phyloP scores from a whole-genome alignment of 92 coral and sea anemone species.

The Phenganax stokvisi region DNA sequence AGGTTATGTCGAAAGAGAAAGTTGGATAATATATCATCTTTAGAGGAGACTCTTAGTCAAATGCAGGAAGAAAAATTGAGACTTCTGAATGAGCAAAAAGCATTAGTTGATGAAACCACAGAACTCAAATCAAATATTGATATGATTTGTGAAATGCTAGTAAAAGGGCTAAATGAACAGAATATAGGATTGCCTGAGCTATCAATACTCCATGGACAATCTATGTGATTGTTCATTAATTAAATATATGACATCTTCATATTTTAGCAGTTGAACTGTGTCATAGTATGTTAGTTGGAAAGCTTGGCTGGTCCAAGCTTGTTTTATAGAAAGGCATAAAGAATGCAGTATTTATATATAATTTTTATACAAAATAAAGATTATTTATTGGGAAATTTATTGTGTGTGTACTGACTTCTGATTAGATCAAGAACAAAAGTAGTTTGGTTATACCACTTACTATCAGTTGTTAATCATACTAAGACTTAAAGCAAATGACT shows the following conservation, averaged over 20 bases:
- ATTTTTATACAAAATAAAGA: conserved; percentile 2
- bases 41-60: conserved; percentile 54
- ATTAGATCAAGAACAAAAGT: not conserved
- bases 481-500: too few relatives aligned
- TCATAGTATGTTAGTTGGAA: not conserved
- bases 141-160: conserved; percentile 23
- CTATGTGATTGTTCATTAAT: conserved; percentile 3
- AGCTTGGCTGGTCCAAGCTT: conserved; percentile 18
- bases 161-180: conserved; percentile 22
- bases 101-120: conserved; percentile 61
- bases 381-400: conserved; percentile 1
- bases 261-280: conserved; percentile 15
- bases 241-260: not conserved
- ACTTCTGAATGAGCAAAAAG: conserved; percentile 58
- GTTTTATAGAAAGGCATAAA: not conserved
- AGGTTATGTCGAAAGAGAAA: conserved; percentile 90
- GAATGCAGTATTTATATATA: conserved; percentile 2
- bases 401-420: not conserved
- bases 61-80: conserved; percentile 55
- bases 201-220: conserved; percentile 25
- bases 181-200: conserved; percentile 14
- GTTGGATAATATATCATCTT: conserved; percentile 63
- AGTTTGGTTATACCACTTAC: too few relatives aligned
- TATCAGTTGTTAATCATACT: too few relatives aligned
- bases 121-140: conserved; percentile 57